phyloP scores from a whole-genome alignment of 2,797 vertebrate species.

The Sebastiscus albofasciatus region DNA sequence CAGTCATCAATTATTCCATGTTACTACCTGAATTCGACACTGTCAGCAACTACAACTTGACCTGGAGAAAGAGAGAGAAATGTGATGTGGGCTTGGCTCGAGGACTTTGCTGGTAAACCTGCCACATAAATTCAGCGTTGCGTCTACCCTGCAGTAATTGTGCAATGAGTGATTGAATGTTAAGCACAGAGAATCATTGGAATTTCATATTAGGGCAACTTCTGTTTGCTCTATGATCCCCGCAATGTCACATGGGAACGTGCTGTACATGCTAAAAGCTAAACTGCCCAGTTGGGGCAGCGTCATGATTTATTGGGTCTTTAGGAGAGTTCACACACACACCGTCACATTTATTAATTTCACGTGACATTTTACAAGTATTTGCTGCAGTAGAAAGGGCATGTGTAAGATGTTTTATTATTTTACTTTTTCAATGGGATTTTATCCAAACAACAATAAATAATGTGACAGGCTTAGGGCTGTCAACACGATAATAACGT shows the following conservation, averaged over 20 bases:
- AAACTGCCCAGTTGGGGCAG: background rate
- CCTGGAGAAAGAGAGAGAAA: constrained; percentile 39
- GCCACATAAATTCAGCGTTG: constrained; percentile 37
- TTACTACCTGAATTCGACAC: constrained; percentile 29
- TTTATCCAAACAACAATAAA: background rate
- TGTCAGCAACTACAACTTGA: constrained; percentile 36
- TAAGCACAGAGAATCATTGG: constrained; percentile 9
- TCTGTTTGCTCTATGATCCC: constrained; percentile 18
- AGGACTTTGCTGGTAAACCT: constrained; percentile 39
- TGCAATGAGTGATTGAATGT: constrained; percentile 19
- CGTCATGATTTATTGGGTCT: background rate
- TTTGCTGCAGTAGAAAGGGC: background rate
- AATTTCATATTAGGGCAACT: background rate
- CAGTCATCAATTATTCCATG: constrained; percentile 53
- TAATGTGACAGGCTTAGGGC: background rate
- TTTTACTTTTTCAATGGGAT: background rate
- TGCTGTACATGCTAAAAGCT: background rate
- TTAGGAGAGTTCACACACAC: background rate
- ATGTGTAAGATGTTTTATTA: background rate
- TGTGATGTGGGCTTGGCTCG: background rate
- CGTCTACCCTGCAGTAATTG: constrained; percentile 11
- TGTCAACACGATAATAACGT: too few species aligned
- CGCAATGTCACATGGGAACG: constrained; percentile 6
- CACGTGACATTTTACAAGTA: background rate
- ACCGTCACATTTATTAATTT: background rate